Conservation (phyloP, 2,888 invertebrate genomes). For the Cyaniris semiargus region DNA sequence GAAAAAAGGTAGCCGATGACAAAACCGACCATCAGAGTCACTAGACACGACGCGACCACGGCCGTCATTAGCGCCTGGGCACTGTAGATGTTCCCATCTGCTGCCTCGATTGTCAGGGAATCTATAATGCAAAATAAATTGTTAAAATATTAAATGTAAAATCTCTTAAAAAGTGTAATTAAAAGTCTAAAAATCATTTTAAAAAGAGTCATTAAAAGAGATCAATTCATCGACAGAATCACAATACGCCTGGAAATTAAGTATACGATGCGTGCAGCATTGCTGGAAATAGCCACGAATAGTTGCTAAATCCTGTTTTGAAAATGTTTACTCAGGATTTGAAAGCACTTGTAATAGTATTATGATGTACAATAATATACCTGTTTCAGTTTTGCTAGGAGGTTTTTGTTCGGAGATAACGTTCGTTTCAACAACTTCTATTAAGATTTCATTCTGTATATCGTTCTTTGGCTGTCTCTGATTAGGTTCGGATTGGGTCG, state of each 20-base stretch:
- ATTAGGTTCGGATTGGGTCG: conserved; percentile 70
- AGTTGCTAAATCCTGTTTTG: conserved; percentile 34
- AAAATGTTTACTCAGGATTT: not conserved
- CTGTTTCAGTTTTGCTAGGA: conserved; percentile 72
- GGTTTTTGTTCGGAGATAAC: conserved; percentile 79
- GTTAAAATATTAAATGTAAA: too few relatives aligned
- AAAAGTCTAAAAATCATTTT: too few relatives aligned
- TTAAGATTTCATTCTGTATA: conserved; percentile 83
- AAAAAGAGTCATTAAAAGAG: too few relatives aligned
- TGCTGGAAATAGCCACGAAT: not conserved
- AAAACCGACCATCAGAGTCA: conserved; percentile 90
- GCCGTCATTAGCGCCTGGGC: conserved; percentile 90
- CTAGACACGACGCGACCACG: conserved; percentile 88
- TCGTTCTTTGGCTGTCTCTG: conserved; percentile 78
- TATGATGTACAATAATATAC: conserved; percentile 46
- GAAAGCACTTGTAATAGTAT: not conserved
- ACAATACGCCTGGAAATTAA: not conserved
- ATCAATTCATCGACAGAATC: not conserved
- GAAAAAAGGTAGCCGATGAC: conserved; percentile 92
- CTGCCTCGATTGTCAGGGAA: conserved; percentile 74
- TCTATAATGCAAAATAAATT: conserved; percentile 55
- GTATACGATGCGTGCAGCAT: too few relatives aligned
- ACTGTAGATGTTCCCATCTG: conserved; percentile 86
- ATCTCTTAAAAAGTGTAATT: too few relatives aligned
- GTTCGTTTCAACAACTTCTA: conserved; percentile 83